Evolutionary conservation across 2,888 invertebrate species (phyloP).

Genomic region (Imbricaverruca yamaguchii): DNA sequence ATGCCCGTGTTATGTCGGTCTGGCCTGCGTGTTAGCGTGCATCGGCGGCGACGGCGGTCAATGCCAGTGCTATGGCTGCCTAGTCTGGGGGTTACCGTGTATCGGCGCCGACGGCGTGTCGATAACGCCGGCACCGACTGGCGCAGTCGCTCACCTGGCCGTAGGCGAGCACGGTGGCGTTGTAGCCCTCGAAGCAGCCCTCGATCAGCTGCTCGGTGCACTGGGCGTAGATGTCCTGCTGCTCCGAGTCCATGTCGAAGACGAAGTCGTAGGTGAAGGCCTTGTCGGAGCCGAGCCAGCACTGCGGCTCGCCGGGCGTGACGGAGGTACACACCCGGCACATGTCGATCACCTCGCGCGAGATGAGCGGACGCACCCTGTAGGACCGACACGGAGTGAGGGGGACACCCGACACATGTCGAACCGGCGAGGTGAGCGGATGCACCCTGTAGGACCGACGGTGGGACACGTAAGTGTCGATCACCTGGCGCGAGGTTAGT

Average conservation of each 20-base stretch:
- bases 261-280: constrained; percentile 95
- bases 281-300: constrained; percentile 85
- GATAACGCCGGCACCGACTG: too few relatives aligned
- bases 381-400: neutral
- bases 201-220: constrained; percentile 81
- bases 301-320: constrained; percentile 80
- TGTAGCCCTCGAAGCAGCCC: constrained; percentile 90
- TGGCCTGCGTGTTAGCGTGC: too few relatives aligned
- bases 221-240: constrained; percentile 68
- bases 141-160: constrained; percentile 59
- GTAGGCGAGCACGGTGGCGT: constrained; percentile 95
- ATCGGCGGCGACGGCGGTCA: too few relatives aligned
- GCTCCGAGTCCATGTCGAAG: constrained; percentile 69
- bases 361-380: constrained; percentile 33
- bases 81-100: too few relatives aligned
- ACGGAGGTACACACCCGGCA: constrained; percentile 88
- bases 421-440: too few relatives aligned
- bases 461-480: too few relatives aligned
- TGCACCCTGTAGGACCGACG: too few relatives aligned
- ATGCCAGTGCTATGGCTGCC: too few relatives aligned
- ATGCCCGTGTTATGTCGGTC: too few relatives aligned
- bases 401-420: too few relatives aligned
- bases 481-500: too few relatives aligned
- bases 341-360: constrained; percentile 81
- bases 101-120: too few relatives aligned